phyloP scores from a whole-genome alignment of 2,113 vertebrate species.

The Calonectris borealis region DNA sequence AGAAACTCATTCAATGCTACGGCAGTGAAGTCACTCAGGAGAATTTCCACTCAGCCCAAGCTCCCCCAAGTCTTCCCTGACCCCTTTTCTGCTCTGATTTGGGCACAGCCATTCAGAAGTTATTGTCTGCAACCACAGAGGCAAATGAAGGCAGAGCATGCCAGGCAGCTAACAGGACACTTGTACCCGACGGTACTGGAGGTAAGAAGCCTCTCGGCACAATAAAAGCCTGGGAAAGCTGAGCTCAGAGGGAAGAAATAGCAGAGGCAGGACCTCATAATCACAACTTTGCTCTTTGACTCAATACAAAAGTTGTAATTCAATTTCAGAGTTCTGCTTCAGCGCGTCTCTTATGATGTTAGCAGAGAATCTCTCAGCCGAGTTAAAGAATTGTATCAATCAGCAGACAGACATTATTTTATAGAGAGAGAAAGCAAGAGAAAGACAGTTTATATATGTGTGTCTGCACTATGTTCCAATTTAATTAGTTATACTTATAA shows the following conservation, averaged over 20 bases:
- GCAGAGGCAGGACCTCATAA: background rate
- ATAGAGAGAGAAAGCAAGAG: background rate
- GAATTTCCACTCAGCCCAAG: background rate
- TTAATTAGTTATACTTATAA: slow-evolving; percentile 63
- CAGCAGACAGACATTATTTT: background rate
- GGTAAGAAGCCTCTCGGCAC: background rate
- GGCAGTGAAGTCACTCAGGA: background rate
- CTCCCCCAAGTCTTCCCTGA: too few species aligned
- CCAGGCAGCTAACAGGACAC: background rate
- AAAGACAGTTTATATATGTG: background rate
- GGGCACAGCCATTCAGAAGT: background rate
- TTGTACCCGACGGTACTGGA: background rate
- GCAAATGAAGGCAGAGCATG: background rate
- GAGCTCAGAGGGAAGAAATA: background rate
- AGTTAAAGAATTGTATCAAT: background rate
- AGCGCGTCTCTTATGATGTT: background rate
- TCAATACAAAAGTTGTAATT: slow-evolving; percentile 46
- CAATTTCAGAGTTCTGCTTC: slow-evolving; percentile 28
- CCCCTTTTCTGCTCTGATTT: background rate
- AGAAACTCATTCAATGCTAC: background rate
- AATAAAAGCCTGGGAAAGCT: background rate
- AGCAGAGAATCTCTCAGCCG: background rate
- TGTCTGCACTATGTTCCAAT: background rate
- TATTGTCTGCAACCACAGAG: rapidly evolving
- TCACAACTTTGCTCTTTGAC: background rate